Base-by-base conservation (phyloP, 2,797 vertebrate species). In the Gadopsis marmoratus region DNA sequence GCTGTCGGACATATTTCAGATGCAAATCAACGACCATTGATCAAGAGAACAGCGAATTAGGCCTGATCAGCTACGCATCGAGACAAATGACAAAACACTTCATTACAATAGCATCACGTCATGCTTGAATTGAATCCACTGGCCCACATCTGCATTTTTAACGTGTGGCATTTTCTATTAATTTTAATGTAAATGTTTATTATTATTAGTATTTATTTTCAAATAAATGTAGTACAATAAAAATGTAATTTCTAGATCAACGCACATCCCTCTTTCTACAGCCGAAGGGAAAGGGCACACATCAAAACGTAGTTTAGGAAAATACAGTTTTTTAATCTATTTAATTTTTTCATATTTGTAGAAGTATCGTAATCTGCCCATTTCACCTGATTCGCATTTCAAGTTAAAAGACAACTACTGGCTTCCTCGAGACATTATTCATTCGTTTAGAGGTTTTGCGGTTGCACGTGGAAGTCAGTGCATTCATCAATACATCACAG, bases 1-100 rank as follows among this genome's bases (percentile, higher is more conserved):
- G 19, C 71, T 12, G 60, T 81, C 33, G 83, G 74, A 86, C 60
- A 81, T 60, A 26, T 14, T 0, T 0, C 0, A 7, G 7, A 14
- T 43, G 4, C 17, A 16, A 2, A 17, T 1, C 3, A 47, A 35
- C n/a, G 1, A 16, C 23, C 3, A 17, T 8, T 5, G 3, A 45
- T 54, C 26, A 29, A 43, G n/a, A 61, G 4, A 53, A 59, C 16
- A 14, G 12, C 13, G 4, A 12, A 63, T 5, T 0, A 21, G 37
- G 37, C 37, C 8, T 9, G 1, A 66, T 45, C 41, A 43, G 19
- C 23, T 19, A 9, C 0, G 1, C 0, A 35, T 3, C 37, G 9
- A 33, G 33, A 65, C 0, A 55, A 59, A 35, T 26, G 8, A 48
- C 7, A 21, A 19, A 13, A 12, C n/a, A 26, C 21, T n/a, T 41